Evolutionary conservation across 2,888 invertebrate species (phyloP).

Genomic region (Eubasilissa splendida): DNA sequence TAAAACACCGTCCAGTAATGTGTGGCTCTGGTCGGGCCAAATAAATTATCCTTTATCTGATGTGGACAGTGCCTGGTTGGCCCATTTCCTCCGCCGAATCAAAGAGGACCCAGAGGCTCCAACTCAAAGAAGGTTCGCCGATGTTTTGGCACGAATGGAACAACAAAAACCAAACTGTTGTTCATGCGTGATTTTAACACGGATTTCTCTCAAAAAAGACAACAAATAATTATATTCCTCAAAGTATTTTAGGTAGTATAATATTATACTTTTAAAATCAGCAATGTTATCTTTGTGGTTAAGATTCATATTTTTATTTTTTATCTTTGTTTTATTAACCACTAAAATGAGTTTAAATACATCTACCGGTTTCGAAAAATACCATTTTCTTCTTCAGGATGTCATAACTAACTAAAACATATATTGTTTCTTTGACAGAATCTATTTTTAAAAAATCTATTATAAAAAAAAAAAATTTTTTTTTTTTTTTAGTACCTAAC

Average conservation of each 20-base stretch:
- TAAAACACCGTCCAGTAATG: constrained; percentile 43
- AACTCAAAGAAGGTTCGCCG: constrained; percentile 24
- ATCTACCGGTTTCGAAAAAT: too few species aligned
- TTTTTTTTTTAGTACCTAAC: too few species aligned
- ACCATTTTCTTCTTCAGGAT: too few species aligned
- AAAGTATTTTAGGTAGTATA: background rate
- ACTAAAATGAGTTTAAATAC: too few species aligned
- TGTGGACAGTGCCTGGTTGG: constrained; percentile 26
- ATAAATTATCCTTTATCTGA: constrained; percentile 49
- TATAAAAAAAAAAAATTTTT: too few species aligned
- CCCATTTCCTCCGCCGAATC: constrained; percentile 32
- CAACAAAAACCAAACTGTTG: constrained; percentile 1
- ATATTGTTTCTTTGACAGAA: too few species aligned
- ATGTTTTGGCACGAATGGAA: background rate
- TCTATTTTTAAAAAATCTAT: too few species aligned
- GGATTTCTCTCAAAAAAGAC: constrained; percentile 1
- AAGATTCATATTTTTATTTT: too few species aligned
- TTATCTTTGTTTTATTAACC: background rate
- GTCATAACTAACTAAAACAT: too few species aligned
- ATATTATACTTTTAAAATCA: too few species aligned
- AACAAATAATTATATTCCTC: background rate
- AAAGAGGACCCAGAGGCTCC: constrained; percentile 10
- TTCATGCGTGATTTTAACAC: background rate
- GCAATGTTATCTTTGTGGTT: too few species aligned
- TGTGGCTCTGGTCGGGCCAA: constrained; percentile 37